Percentiles rank a stretch among this genome's conserved stretches.
Evolutionary conservation across 2,888 invertebrate species (phyloP).

Genomic region (Lissocephala sabroskyi): DNA sequence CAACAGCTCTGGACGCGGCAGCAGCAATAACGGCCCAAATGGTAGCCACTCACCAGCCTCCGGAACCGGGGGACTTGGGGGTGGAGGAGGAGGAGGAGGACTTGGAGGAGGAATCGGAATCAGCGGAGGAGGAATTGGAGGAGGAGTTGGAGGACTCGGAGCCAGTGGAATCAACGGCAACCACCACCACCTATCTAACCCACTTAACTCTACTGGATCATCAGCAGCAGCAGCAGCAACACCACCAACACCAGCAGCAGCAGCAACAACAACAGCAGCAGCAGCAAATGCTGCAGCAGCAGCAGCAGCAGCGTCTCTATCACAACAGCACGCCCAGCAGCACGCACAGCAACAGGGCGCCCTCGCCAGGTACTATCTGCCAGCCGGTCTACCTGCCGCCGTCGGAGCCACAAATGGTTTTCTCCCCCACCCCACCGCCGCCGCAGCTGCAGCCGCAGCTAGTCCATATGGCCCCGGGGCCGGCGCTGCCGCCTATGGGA

Average conservation of each 20-base stretch:
- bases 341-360: slow-evolving; percentile 45
- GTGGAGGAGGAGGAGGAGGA: neutral
- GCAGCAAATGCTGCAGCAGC: slow-evolving; percentile 32
- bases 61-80: too few relatives aligned
- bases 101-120: neutral
- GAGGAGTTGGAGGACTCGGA: slow-evolving; percentile 17
- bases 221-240: slow-evolving; percentile 23
- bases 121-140: slow-evolving; percentile 6
- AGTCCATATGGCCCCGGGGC: slow-evolving; percentile 57
- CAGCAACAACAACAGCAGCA: slow-evolving; percentile 33
- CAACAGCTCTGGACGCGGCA: slow-evolving; percentile 12
- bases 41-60: slow-evolving; percentile 24
- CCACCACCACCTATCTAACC: neutral
- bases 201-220: too few relatives aligned
- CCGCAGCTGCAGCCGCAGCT: slow-evolving; percentile 61
- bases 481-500: slow-evolving; percentile 58
- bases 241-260: slow-evolving; percentile 18
- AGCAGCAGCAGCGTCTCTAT: slow-evolving; percentile 28
- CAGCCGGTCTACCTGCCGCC: slow-evolving; percentile 53
- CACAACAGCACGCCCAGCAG: slow-evolving; percentile 38
- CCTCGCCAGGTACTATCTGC: slow-evolving; percentile 67
- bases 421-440: slow-evolving; percentile 65
- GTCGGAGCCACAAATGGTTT: slow-evolving; percentile 56
- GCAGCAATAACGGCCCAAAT: slow-evolving; percentile 29
- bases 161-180: slow-evolving; percentile 15